These are phyloP conservation scores for Catocala fraxini DNA, from an alignment of 2,888 invertebrate species.

Conservation along the genomic window DNA sequence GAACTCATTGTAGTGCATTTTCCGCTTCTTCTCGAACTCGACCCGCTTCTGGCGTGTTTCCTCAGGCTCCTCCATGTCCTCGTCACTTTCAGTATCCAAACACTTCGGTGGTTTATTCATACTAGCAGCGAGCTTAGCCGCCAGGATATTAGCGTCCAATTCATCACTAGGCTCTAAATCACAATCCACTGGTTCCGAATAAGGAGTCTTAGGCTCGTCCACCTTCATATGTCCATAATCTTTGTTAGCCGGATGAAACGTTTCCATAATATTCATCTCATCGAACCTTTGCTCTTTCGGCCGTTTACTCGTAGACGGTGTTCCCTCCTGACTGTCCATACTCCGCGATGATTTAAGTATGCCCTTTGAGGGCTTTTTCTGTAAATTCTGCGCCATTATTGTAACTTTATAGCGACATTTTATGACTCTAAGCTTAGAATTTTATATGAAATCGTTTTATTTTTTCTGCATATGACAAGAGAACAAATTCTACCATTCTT, in stretches of 20 bases:
- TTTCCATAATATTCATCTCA: conserved; percentile 99
- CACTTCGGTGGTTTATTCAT: conserved; percentile 85
- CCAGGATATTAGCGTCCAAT: conserved; percentile 91
- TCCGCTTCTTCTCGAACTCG: conserved; percentile 97
- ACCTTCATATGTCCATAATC: conserved; percentile 99
- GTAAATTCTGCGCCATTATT: conserved; percentile 92
- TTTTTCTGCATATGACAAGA: conserved; percentile 54
- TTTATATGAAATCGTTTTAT: conserved; percentile 44
- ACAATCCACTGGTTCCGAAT: conserved; percentile 88
- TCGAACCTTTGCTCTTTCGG: conserved; percentile 95
- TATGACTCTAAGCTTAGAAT: conserved; percentile 42
- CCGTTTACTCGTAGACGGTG: conserved; percentile 80
- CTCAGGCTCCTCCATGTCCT: conserved; percentile 88
- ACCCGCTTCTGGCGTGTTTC: conserved; percentile 90
- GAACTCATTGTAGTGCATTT: conserved; percentile 99
- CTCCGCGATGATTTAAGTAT: conserved; percentile 97
- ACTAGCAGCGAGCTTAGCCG: conserved; percentile 90
- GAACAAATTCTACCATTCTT: conserved; percentile 43
- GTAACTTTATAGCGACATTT: conserved; percentile 61
- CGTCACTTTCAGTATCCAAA: conserved; percentile 84
- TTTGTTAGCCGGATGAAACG: conserved; percentile 98
- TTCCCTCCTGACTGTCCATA: conserved; percentile 91
- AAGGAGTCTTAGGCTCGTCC: conserved; percentile 99
- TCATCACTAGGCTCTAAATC: conserved; percentile 88
- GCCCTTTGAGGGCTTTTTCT: conserved; percentile 95